Evolutionary conservation across 2,888 invertebrate species (phyloP), one percentile per base, ranked within the genome.

Genomic region (Frankliniella fusca): DNA sequence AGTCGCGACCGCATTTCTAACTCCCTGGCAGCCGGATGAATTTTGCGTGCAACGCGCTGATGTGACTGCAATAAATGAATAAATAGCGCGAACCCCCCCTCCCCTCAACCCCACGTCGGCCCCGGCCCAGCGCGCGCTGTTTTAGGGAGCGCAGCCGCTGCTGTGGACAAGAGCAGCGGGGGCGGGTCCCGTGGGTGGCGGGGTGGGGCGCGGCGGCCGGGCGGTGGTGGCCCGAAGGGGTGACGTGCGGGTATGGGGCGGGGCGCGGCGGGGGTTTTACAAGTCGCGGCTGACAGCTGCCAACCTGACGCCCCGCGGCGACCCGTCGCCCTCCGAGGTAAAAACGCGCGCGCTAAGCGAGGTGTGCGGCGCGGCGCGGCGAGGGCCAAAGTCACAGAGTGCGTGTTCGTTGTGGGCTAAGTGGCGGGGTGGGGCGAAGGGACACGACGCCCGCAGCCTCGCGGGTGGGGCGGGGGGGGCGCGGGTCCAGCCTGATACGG

Each of bases 221-320:
- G 61, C 18, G 61, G 61, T 15, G 61, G 61, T 18, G 54, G 54
- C 10, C 38, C 38, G 38, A 38, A 38, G 11, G 61, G 61, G 61
- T 23, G 70, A 11, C 70, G 27, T 10, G 54, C 54, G 50, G 10
- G 50, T 9, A 50, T 9, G 50, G 50, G 54, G 54, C 23, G 70
- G 70, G 23, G 70, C 70, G 70, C 8, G n/a, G n/a, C 70, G 70
- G n/a, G 23, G 15, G 54, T 54, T 12, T n/a, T 61, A n/a, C 70
- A 76, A 76, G 70, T 20, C 7, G 54, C 54, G 70, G 70, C 23
- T 76, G 70, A 76, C 70, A 76, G 70, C 70, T 76, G 70, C 70
- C 70, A 76, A 12, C 70, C 27, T 76, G 70, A 27, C 70, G 23
- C 23, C 70, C 70, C 70, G 70, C 18, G 38, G 38, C 38, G 38